Base-by-base conservation (phyloP, 2,113 vertebrate species). In the Alligator mississippiensis region DNA sequence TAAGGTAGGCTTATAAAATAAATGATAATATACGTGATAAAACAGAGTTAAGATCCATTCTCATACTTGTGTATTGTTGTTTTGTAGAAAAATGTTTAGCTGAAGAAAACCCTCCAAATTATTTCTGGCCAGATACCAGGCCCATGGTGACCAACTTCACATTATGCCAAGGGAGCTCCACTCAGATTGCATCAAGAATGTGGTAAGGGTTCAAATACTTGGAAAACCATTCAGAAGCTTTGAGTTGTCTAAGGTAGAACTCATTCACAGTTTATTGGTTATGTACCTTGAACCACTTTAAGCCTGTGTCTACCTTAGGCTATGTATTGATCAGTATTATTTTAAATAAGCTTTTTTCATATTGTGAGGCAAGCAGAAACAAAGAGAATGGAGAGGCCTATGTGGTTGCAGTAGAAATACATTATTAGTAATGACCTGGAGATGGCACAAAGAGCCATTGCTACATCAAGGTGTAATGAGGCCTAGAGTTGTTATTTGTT, bases 121-220 rank as follows among this genome's bases (percentile, higher is more conserved):
- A 98, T 72, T 87, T 72, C 10, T 99, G 99, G 99, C 98, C 98
- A 12, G 92, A 97, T 89, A 98, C 94, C 80, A 76, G 87, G 77
- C 98, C 99, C 1, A 98, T 95, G 14, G 84, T 97, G 38, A 98
- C 97, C 6, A 92, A 95, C 77, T 81, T 13, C 70, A 94, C 97
- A 9, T 95, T 96, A 4, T 99, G 99, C 95, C 97, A 98, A 16
- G 98, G 97, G 61, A 99, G 98, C 93, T 98, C 98, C 66, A 98
- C 98, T 47, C 98, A 98, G 88, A 98, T 78, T 72, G 97, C 98
- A 28, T 98, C 97, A 78, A 98, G 99, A 93, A 98, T 93, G 75
- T 99, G 99, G 99, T 99, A 97, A 97, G 96, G 78, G 3, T 89
- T 91, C n/a, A 72, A 28, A 77, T 75, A 59, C 58, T 55, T 66